Conservation (phyloP, 2,888 invertebrate species). For the Tenthredo scrophulariae region DNA sequence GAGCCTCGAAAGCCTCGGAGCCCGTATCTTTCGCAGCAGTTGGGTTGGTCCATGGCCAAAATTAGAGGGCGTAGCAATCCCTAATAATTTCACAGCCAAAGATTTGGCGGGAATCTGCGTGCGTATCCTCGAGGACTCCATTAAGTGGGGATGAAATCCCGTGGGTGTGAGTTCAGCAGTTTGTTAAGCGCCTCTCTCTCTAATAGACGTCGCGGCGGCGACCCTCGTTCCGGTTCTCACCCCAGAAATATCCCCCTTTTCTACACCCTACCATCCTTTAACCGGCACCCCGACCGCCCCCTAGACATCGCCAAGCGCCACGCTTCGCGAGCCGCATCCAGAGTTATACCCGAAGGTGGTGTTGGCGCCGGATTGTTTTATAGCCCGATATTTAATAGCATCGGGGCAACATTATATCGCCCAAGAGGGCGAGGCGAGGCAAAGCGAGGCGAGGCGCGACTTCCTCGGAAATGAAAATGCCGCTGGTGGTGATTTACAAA, state of each 20-base stretch:
- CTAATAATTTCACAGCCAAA: slow-evolving; percentile 50
- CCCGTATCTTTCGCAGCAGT: slow-evolving; percentile 33
- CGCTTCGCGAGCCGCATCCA: slow-evolving; percentile 56
- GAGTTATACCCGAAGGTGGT: slow-evolving; percentile 43
- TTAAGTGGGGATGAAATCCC: slow-evolving; percentile 75
- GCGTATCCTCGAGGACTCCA: slow-evolving; percentile 72
- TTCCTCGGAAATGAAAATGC: slow-evolving; percentile 51
- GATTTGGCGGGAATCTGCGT: slow-evolving; percentile 63
- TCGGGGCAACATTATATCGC: slow-evolving; percentile 50
- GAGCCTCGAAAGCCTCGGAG: not conserved
- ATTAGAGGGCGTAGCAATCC: slow-evolving; percentile 50
- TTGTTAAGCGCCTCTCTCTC: slow-evolving; percentile 70
- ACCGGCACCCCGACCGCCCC: slow-evolving; percentile 36
- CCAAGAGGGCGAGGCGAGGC: slow-evolving; percentile 17
- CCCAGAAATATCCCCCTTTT: not conserved
- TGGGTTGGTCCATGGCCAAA: slow-evolving; percentile 32
- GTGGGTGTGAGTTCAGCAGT: slow-evolving; percentile 74
- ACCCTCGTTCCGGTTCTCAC: slow-evolving; percentile 47
- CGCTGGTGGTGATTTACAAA: slow-evolving; percentile 58
- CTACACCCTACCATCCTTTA: slow-evolving; percentile 14
- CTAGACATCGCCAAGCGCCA: slow-evolving; percentile 52
- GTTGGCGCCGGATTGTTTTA: slow-evolving; percentile 51
- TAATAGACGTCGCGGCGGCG: slow-evolving; percentile 52
- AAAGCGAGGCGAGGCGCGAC: not conserved
- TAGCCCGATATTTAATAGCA: slow-evolving; percentile 53